Evolutionary conservation across 2,888 invertebrate species (phyloP), one percentile per base, ranked within the genome.

Genomic region (Taphrorychus bicolor): DNA sequence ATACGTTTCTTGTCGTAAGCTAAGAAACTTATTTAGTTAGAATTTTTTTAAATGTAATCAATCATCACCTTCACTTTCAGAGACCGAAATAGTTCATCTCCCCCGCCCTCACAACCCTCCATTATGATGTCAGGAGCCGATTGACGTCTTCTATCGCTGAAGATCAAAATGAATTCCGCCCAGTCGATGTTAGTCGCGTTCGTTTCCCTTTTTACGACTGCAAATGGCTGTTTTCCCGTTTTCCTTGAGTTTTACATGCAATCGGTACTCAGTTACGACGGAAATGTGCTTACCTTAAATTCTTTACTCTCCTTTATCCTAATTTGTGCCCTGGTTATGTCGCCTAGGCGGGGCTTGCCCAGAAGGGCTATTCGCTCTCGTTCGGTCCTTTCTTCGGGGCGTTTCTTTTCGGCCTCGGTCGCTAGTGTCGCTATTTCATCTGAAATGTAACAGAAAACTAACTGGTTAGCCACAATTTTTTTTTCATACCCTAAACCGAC

Each of bases 221-320:
- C n/a, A n/a, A n/a, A n/a, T n/a, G n/a, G n/a, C n/a, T n/a, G n/a
- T n/a, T n/a, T n/a, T n/a, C n/a, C n/a, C 11, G 32, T 32, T 3
- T 3, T 1, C 9, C 32, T 1, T 11, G 32, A 3, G 32, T 32
- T 32, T 32, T 32, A 32, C 32, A 11, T 32, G 32, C 1, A 32
- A 7, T 23, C 24, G 24, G 24, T 32, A 11, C 9, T 9, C 9
- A 32, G 32, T 3, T 9, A 32, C 1, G 1, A 11, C 32, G 32
- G 11, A 7, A 32, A 32, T n/a, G 32, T 32, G 18, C 84, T 84
- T 82, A 96, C 97, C 91, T 97, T 98, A 84, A 99, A 99, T 84
- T 99, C 98, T 83, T 95, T 95, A 86, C 97, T 98, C 84, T 99
- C 99, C 79, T 94, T 95, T 80, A 99, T 93, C 79, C 95, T 89